These are phyloP conservation scores for Tupaia tana DNA, from an alignment of 2,113 vertebrate genomes.

Conservation along the genomic window DNA sequence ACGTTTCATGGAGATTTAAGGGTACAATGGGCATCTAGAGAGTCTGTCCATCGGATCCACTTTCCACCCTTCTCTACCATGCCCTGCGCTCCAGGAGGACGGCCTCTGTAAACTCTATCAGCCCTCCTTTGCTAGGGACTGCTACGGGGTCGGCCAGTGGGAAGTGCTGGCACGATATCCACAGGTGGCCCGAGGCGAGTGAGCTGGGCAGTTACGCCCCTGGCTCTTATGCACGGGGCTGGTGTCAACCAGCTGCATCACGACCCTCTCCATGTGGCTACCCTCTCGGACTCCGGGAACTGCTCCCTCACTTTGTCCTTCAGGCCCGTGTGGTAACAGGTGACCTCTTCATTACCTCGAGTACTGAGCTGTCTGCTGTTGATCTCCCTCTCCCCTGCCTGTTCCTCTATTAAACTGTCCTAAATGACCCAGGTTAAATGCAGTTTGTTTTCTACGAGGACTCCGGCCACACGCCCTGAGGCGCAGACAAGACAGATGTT, in stretches of 20 bases:
- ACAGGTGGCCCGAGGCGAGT: not conserved
- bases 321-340: not conserved
- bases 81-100: no score
- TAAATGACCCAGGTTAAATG: not conserved
- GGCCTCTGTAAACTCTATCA: not conserved
- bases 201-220: not conserved
- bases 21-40: not conserved
- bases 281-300: not conserved
- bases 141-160: no score
- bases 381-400: not conserved
- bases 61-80: fast-evolving
- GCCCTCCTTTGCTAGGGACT: not conserved
- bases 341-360: not conserved
- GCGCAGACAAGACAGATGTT: fast-evolving
- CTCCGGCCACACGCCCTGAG: not conserved
- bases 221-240: not conserved
- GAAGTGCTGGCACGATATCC: not conserved
- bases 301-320: not conserved
- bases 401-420: not conserved
- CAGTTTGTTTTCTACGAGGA: not conserved
- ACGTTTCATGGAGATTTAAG: not conserved
- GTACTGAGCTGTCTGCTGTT: not conserved
- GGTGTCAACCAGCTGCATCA: not conserved
- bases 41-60: not conserved
- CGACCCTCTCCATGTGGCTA: not conserved